Evolutionary conservation across 2,888 invertebrate species (phyloP), one percentile per base, ranked within the genome.

Genomic region (Graphium colonna): DNA sequence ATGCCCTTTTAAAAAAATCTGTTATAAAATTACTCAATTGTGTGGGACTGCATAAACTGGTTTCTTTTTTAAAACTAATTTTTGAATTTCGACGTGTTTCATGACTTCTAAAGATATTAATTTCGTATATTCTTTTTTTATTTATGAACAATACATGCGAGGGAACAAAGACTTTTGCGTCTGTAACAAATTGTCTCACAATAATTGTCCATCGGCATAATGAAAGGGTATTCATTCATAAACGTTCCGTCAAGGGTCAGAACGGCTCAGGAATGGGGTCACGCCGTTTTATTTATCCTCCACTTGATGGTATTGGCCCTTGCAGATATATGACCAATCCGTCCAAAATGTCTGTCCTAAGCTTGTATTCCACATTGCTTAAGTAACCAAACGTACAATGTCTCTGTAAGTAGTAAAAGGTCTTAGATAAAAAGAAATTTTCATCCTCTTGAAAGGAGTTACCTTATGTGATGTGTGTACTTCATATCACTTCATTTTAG

Each of bases 261-360:
- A 48, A 10, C 17, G n/a, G 21, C 28, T 21, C 21, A 13, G 40
- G 26, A 56, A 56, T 36, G 50, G 28, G 59, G 59, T 51, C 57
- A 55, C 42, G 28, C 21, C 42, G 28, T 41, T 55, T 57, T 53
- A 60, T 60, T 60, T 60, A 60, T 51, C 52, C 41, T 51, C 49
- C 45, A 50, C 52, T 55, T 41, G 51, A 56, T 49, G 51, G 53
- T 56, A 54, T 56, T 59, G 44, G 50, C 31, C 53, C 57, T 49
- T 50, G 45, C 53, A 56, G 51, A 57, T 53, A 60, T 52, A 60
- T 57, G 44, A 51, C 18, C 45, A 12, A 21, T 39, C 18, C 39
- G 42, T 39, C 38, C 46, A 43, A 55, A 55, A 50, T 46, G 12
- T 43, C 17, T 12, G 41, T 13, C 31, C 41, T 17, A 31, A 48